Conservation (phyloP, 2,888 invertebrate genomes). For the Empis stercorea region DNA sequence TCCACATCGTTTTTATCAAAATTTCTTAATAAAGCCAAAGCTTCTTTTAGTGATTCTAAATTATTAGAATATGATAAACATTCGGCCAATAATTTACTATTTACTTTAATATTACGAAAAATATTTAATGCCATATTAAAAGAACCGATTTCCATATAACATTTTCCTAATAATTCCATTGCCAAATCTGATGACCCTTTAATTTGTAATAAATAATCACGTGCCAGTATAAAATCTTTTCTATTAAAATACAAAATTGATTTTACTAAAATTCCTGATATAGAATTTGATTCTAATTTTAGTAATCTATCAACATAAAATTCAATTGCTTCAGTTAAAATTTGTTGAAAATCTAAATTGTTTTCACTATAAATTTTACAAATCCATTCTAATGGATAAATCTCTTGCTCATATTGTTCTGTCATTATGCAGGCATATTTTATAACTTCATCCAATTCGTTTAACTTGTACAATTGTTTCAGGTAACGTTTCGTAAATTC, state of each 20-base stretch:
- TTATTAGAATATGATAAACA: constrained; percentile 24
- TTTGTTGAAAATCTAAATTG: constrained; percentile 12
- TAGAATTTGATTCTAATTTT: constrained; percentile 44
- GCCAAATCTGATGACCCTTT: constrained; percentile 36
- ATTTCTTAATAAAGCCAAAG: constrained; percentile 32
- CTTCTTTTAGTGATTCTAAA: constrained; percentile 33
- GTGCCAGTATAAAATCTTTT: constrained; percentile 43
- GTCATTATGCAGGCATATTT: constrained; percentile 39
- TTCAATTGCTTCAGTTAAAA: constrained; percentile 31
- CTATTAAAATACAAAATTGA: constrained; percentile 43
- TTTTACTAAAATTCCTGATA: constrained; percentile 47
- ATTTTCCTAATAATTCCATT: constrained; percentile 38
- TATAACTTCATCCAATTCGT: constrained; percentile 35
- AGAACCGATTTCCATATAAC: constrained; percentile 39
- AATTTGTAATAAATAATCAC: constrained; percentile 37
- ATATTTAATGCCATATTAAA: constrained; percentile 36
- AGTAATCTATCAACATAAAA: constrained; percentile 41
- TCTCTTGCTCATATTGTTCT: constrained; percentile 37
- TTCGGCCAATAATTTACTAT: constrained; percentile 15
- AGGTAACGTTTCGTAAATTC: constrained; percentile 26
- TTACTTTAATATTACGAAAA: constrained; percentile 19
- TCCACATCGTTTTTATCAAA: constrained; percentile 10
- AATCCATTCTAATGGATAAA: constrained; percentile 46
- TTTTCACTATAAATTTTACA: constrained; percentile 45
- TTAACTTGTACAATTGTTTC: constrained; percentile 28